Evolutionary conservation across 2,113 vertebrate species (phyloP).

Genomic region (Chionis minor): DNA sequence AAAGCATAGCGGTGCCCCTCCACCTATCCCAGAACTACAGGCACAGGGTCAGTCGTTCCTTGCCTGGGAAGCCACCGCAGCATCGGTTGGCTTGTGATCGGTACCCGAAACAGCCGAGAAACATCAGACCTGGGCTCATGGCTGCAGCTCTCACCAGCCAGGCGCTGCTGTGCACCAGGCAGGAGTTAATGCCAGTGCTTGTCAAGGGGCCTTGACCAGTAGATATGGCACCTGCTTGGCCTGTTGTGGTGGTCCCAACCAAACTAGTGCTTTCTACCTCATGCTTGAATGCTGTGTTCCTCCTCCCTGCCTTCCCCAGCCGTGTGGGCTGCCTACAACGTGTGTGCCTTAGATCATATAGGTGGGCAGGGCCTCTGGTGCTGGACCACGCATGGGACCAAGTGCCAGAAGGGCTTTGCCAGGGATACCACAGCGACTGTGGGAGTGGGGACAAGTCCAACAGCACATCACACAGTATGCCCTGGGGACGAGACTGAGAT

Average conservation of each 20-base stretch:
- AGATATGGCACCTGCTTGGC: neutral
- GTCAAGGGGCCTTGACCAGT: neutral
- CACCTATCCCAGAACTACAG: neutral
- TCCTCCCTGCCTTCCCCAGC: neutral
- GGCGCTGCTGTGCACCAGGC: neutral
- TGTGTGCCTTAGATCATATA: accelerated
- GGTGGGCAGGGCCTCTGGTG: neutral
- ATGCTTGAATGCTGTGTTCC: neutral
- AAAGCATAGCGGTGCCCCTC: neutral
- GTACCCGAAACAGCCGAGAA: neutral
- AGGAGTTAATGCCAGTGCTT: neutral
- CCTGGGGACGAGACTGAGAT: neutral
- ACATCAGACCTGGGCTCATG: neutral
- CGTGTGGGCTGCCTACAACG: accelerated
- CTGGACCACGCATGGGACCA: accelerated
- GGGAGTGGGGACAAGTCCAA: neutral
- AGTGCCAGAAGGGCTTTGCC: neutral
- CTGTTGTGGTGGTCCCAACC: neutral
- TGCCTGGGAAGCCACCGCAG: neutral
- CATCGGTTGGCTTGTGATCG: neutral
- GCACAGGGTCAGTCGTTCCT: accelerated
- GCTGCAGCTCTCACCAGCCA: neutral
- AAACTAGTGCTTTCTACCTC: neutral
- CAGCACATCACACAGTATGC: neutral
- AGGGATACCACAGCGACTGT: neutral